phyloP scores from a whole-genome alignment of 2,888 invertebrate species.

The Morpho achilles region DNA sequence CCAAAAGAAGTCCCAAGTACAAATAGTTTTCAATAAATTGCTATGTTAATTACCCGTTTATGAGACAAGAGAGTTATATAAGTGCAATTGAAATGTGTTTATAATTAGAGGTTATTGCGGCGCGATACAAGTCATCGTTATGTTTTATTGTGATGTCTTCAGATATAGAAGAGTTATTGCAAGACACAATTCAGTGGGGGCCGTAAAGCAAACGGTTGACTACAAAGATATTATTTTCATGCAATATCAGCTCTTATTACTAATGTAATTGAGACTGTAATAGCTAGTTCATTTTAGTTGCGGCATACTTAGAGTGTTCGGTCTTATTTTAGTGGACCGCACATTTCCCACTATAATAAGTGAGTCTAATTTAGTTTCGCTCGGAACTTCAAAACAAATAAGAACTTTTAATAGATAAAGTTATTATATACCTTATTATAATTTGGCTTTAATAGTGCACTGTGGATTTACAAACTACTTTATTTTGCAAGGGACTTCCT shows the following conservation, averaged over 20 bases:
- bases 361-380: constrained; percentile 23
- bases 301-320: neutral
- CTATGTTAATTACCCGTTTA: neutral
- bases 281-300: neutral
- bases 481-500: too few species aligned
- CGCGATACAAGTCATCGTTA: constrained; percentile 16
- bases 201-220: constrained; percentile 13
- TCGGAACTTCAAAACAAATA: constrained; percentile 19
- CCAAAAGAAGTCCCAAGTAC: too few species aligned
- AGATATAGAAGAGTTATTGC: constrained; percentile 20
- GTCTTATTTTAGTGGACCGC: constrained; percentile 20
- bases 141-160: constrained; percentile 20
- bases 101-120: constrained; percentile 9
- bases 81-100: constrained; percentile 2
- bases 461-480: too few species aligned
- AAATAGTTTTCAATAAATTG: too few species aligned
- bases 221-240: neutral
- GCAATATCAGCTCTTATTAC: neutral
- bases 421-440: too few species aligned
- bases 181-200: constrained; percentile 17
- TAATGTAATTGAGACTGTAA: constrained; percentile 5
- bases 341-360: constrained; percentile 26
- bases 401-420: neutral
- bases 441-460: too few species aligned
- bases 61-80: constrained; percentile 1